These are phyloP conservation scores for Poecilobothrus nobilitatus DNA, from an alignment of 2,888 invertebrate species.

Conservation along the genomic window DNA sequence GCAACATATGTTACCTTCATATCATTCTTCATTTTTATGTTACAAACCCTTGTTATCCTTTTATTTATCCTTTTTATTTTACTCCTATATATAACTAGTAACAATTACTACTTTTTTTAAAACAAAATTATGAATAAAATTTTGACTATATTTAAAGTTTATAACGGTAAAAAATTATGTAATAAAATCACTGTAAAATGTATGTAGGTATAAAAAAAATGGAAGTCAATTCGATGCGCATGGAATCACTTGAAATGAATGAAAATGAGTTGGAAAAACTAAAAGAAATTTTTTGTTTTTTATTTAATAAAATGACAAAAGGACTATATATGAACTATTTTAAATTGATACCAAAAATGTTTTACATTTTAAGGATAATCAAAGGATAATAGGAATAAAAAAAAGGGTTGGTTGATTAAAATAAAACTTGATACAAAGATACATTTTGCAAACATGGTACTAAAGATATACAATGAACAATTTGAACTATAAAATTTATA, in stretches of 20 bases:
- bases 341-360: slow-evolving; percentile 4
- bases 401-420: background rate
- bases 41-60: background rate
- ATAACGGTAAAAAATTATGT: background rate
- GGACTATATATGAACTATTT: background rate
- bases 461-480: background rate
- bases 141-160: background rate
- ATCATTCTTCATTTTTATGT: background rate
- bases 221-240: slow-evolving; percentile 4
- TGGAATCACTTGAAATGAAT: slow-evolving; percentile 2
- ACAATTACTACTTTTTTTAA: background rate
- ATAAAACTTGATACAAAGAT: no score
- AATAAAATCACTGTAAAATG: background rate
- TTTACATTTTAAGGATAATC: background rate
- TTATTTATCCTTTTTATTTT: background rate
- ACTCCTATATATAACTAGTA: background rate
- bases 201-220: background rate
- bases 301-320: background rate
- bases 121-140: background rate
- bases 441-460: no score
- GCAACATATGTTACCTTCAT: background rate
- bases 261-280: background rate
- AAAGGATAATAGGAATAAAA: background rate
- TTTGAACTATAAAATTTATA: background rate
- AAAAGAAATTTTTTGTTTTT: background rate